Conservation (phyloP, 2,113 vertebrate species). For the Nothocercus nigrocapillus region DNA sequence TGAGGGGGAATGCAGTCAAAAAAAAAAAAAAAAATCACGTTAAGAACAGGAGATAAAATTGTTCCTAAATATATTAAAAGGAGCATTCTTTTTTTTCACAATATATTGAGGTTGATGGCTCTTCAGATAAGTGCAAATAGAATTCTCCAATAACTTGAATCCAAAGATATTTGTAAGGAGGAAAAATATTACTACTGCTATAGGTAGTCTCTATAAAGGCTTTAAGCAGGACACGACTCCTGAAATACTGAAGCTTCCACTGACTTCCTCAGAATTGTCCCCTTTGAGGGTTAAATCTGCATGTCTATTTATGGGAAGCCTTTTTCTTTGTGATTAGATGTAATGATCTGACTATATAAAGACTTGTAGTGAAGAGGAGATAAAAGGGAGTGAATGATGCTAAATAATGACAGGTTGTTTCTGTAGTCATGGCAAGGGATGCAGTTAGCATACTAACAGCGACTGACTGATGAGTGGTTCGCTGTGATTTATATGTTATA, state of each 20-base stretch:
- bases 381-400: slow-evolving; percentile 19
- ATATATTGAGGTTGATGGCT: not conserved
- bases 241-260: not conserved
- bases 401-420: slow-evolving; percentile 29
- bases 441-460: slow-evolving; percentile 31
- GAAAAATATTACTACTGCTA: not conserved
- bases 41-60: not conserved
- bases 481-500: slow-evolving; percentile 4
- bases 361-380: not conserved
- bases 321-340: not conserved
- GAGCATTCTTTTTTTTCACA: not conserved
- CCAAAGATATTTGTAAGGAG: not conserved
- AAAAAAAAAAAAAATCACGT: not conserved
- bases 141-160: not conserved
- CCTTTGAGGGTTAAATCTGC: not conserved
- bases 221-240: not conserved
- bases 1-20: not conserved
- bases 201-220: not conserved
- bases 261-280: not conserved
- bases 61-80: not conserved
- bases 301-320: not conserved
- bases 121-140: not conserved
- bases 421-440: slow-evolving; percentile 34
- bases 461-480: slow-evolving; percentile 4
- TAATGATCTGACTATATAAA: not conserved